Evolutionary conservation across 2,888 invertebrate genomes (phyloP).

Genomic region (Lymantria dispar): DNA sequence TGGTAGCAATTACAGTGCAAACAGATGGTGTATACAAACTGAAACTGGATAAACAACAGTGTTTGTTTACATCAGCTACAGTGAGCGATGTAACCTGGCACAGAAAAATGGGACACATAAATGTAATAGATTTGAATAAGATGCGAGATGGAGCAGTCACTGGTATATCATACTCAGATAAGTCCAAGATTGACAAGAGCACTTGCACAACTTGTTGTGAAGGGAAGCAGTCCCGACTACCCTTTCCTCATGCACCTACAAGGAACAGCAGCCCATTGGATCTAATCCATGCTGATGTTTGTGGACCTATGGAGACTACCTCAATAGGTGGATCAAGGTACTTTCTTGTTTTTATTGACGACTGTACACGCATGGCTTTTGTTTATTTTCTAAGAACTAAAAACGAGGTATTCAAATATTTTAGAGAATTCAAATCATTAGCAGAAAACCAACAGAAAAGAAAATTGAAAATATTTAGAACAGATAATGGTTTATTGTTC

Average conservation of each 20-base stretch:
- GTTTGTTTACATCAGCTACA: background rate
- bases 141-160: slow-evolving; percentile 13
- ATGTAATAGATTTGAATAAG: background rate
- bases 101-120: slow-evolving; percentile 1
- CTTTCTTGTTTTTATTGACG: background rate
- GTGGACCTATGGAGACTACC: background rate
- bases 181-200: background rate
- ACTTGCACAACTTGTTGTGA: slow-evolving; percentile 5
- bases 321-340: slow-evolving; percentile 4
- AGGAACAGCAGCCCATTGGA: slow-evolving; percentile 2
- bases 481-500: background rate
- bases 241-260: background rate
- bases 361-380: background rate
- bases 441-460: slow-evolving; percentile 2
- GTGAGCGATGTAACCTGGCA: background rate
- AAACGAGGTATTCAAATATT: slow-evolving; percentile 4
- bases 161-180: slow-evolving; percentile 4
- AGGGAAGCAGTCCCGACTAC: background rate
- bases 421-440: slow-evolving; percentile 1
- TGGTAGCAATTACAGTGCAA: background rate
- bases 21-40: slow-evolving; percentile 1
- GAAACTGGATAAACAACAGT: background rate
- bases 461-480: background rate
- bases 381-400: slow-evolving; percentile 2
- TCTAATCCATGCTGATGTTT: slow-evolving; percentile 6